Conservation (phyloP, 2,797 vertebrate genomes). For the Falco biarmicus region DNA sequence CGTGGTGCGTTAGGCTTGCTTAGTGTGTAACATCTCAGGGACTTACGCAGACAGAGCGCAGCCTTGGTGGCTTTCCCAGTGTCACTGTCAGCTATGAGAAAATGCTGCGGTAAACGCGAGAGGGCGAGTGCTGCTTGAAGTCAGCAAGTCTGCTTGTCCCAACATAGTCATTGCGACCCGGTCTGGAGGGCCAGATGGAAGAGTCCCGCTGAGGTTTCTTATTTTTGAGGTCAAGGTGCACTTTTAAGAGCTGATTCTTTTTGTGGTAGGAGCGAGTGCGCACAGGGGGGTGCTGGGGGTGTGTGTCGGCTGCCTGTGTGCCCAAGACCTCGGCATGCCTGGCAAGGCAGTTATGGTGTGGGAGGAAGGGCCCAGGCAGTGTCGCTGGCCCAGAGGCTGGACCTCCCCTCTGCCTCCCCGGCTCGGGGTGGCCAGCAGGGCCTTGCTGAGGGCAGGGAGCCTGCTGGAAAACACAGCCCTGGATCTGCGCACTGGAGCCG, state of each 20-base stretch:
- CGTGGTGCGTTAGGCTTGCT: rapidly evolving
- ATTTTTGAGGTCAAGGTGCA: background rate
- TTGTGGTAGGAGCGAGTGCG: background rate
- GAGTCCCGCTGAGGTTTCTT: rapidly evolving
- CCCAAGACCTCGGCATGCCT: background rate
- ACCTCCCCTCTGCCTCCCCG: rapidly evolving
- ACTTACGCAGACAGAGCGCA: background rate
- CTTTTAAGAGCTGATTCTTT: background rate
- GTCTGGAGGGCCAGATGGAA: background rate
- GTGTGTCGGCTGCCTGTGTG: rapidly evolving
- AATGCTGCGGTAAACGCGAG: rapidly evolving
- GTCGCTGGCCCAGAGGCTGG: background rate
- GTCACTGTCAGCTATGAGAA: background rate
- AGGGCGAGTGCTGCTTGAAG: background rate
- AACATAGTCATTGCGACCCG: background rate
- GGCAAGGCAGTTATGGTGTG: background rate
- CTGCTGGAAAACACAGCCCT: background rate
- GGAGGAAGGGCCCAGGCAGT: background rate
- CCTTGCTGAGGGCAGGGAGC: too few species aligned
- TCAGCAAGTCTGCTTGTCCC: background rate
- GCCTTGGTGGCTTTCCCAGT: background rate
- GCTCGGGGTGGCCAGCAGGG: background rate
- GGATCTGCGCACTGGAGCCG: background rate
- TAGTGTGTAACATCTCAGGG: background rate
- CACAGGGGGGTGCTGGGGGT: rapidly evolving